Base-by-base conservation (phyloP, 2,888 invertebrate species). In the Cheilosia vulpina region DNA sequence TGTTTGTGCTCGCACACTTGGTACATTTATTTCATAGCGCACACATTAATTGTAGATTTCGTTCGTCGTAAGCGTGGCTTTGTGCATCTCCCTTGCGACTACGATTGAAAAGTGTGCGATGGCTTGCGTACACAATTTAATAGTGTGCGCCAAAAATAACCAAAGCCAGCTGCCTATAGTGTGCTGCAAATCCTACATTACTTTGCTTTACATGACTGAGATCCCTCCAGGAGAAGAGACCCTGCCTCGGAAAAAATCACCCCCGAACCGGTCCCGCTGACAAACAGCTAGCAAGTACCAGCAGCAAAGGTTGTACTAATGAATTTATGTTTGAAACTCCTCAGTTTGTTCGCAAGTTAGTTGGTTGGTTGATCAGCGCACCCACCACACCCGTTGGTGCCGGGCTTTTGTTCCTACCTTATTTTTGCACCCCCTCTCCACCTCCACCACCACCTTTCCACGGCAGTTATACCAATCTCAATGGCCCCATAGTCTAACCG, bases 281-380 rank as follows among this genome's bases (percentile, higher is more conserved):
- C 2, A 0, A 38, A 38, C 7, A 2, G 27, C 41, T 11, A 4
- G 43, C 31, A 50, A 53, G 57, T 53, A 43, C 38, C 17, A 62
- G 55, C 63, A 75, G 65, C 43, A 80, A 71, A 55, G 69, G 79
- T 79, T 60, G 27, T 57, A 52, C 75, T 81, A 81, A 81, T 81
- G 81, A 81, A 81, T 81, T 80, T 76, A 85, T 71, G 76, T 85
- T 80, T 71, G 65, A 24, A 76, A 80, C 62, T 80, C 71, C 71
- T 71, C 60, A 21, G 58, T 80, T 75, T 79, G 79, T 79, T 73
- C 62, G 60, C 58, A 80, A 78, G 73, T 75, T 79, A 79, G 75
- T 80, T 65, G 68, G 58, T 63, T 58, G 68, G 72, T 53, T 83
- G 78, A 83, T 78, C 82, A 68, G 68, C 63, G 47, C 7, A 9